phyloP scores from a whole-genome alignment of 2,888 invertebrate species.

The Netelia melanura region DNA sequence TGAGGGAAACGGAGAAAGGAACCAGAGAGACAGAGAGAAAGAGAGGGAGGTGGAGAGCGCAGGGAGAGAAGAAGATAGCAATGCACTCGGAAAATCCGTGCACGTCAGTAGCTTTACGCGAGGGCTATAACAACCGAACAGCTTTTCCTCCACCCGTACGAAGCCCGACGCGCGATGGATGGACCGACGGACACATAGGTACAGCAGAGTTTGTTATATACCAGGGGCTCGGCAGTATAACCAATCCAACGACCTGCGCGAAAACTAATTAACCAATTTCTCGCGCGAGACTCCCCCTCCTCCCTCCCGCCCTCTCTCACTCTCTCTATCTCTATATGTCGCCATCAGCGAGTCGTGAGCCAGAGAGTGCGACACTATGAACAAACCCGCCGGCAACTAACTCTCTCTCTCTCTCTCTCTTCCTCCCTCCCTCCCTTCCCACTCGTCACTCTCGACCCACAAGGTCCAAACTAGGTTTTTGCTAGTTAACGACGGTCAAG shows the following conservation, averaged over 20 bases:
- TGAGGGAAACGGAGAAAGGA: constrained; percentile 3
- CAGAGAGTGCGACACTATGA: constrained; percentile 36
- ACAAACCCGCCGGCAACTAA: constrained; percentile 43
- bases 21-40: background rate
- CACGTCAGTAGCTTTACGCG: constrained; percentile 37
- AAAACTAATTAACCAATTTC: constrained; percentile 82
- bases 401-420: constrained; percentile 50
- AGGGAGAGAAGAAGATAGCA: constrained; percentile 10
- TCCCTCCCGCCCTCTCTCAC: background rate
- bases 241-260: constrained; percentile 70
- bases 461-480: constrained; percentile 79
- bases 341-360: constrained; percentile 33
- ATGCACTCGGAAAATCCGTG: constrained; percentile 41
- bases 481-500: constrained; percentile 75
- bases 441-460: constrained; percentile 66
- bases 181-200: background rate
- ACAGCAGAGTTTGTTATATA: constrained; percentile 21
- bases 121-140: constrained; percentile 36
- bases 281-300: constrained; percentile 61
- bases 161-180: background rate
- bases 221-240: constrained; percentile 28
- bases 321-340: background rate
- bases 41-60: background rate
- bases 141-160: constrained; percentile 15
- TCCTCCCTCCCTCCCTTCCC: constrained; percentile 21